Evolutionary conservation across 2,113 vertebrate species (phyloP).

Genomic region (Clinocottus analis): DNA sequence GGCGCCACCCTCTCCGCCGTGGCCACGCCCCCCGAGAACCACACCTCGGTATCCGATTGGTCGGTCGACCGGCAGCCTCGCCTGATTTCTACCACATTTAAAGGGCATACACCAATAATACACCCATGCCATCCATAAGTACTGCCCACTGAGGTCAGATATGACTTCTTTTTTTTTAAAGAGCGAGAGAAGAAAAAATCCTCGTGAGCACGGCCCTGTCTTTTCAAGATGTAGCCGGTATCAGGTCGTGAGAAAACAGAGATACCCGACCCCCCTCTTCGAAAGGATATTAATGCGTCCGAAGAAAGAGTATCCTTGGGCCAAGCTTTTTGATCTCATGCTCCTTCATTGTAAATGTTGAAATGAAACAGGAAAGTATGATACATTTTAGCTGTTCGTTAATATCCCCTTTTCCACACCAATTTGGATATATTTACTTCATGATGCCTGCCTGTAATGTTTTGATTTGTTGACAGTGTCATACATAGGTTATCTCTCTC

Average conservation of each 20-base stretch:
- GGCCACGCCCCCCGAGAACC: conserved; percentile 67
- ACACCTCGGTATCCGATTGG: conserved; percentile 77
- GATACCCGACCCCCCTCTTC: conserved; percentile 36
- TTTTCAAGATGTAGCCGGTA: conserved; percentile 71
- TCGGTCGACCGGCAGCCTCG: background rate
- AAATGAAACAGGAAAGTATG: conserved; percentile 5
- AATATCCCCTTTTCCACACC: background rate
- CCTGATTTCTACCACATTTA: conserved; percentile 53
- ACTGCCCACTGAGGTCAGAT: conserved; percentile 76
- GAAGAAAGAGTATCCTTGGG: conserved; percentile 49
- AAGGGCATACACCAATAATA: conserved; percentile 60
- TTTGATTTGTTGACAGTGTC: too few species aligned
- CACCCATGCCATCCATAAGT: conserved; percentile 7
- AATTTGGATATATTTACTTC: background rate
- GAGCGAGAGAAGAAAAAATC: conserved; percentile 15
- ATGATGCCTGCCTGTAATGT: background rate
- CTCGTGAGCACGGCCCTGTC: conserved; percentile 59
- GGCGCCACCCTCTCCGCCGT: conserved; percentile 46
- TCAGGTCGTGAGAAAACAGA: conserved; percentile 80
- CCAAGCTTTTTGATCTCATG: conserved; percentile 27
- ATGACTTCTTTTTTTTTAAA: background rate
- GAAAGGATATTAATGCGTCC: conserved; percentile 33
- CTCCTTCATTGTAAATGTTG: conserved; percentile 30
- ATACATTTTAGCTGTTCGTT: conserved; percentile 8
- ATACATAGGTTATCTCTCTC: too few species aligned